Base-by-base conservation (phyloP, 2,797 vertebrate genomes). In the Malacoraja senta region DNA sequence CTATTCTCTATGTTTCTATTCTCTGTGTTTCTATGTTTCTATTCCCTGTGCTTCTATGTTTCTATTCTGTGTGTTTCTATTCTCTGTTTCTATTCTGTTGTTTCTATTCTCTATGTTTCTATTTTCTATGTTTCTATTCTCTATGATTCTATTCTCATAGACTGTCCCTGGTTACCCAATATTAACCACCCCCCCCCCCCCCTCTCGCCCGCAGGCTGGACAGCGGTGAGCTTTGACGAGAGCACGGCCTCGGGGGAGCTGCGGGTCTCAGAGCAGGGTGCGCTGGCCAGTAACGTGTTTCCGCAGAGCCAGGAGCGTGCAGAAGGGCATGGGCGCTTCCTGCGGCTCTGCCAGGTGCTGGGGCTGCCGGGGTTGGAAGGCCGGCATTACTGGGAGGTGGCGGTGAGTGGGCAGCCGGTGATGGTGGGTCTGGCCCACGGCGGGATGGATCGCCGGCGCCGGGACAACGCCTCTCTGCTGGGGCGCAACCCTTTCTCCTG, bases 291-390 rank as follows among this genome's bases (percentile, higher is more conserved):
- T 0, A 91, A 74, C 21, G 1, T 6, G 3, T 19, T 10, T 1
- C 68, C 38, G 0, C 4, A 74, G 3, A 8, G 4, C 8, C 68
- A 91, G 90, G 9, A 19, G 3, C 29, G 74, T 24, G n/a, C 26
- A 1, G 38, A 2, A 0, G 21, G 53, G 12, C 0, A 0, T 0
- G 10, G 8, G 0, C 26, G 90, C 1, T 91, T 91, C 71, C 0
- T 13, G 35, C 68, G 10, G 2, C 9, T 26, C 0, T 2, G 1
- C 24, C 90, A 91, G 68, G 90, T 74, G 35, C 90, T 91, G 32
- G 90, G 19, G 0, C 0, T 7, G 24, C 90, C 68, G 13, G 68
- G 0, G 35, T 29, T 91, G 21, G 21, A 3, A 1, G 68, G 71
- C 19, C 10, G 68, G 21, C 35, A 72, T 8, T 91, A 91, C 90